phyloP scores from a whole-genome alignment of 2,888 invertebrate species.

The Orchestes rusci region DNA sequence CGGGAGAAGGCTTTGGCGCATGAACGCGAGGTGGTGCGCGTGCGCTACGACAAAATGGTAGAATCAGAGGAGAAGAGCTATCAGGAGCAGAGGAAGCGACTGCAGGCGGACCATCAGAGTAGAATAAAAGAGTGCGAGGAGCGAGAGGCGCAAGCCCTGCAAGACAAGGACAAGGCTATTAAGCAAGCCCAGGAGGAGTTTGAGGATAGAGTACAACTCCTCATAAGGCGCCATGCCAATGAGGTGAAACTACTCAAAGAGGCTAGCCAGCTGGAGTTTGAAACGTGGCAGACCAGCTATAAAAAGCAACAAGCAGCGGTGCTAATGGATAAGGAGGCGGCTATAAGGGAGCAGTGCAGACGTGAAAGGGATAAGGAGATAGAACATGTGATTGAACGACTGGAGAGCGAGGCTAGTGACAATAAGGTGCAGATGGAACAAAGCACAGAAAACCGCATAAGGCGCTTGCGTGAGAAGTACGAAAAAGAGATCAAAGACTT shows the following conservation, averaged over 20 bases:
- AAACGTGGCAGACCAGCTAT: slow-evolving; percentile 56
- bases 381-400: slow-evolving; percentile 61
- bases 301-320: slow-evolving; percentile 54
- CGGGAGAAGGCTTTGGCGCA: slow-evolving; percentile 55
- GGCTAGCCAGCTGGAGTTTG: slow-evolving; percentile 54
- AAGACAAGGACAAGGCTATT: slow-evolving; percentile 46
- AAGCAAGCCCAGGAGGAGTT: slow-evolving; percentile 47
- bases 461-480: slow-evolving; percentile 69
- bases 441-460: slow-evolving; percentile 51
- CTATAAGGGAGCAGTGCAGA: slow-evolving; percentile 62
- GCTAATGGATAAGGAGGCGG: slow-evolving; percentile 59
- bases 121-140: slow-evolving; percentile 45
- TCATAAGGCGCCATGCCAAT: slow-evolving; percentile 46
- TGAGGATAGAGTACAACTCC: slow-evolving; percentile 46
- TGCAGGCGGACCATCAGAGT: slow-evolving; percentile 46
- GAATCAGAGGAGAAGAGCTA: slow-evolving; percentile 50
- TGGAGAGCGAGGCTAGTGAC: slow-evolving; percentile 59
- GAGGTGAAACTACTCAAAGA: slow-evolving; percentile 53
- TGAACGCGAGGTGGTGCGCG: slow-evolving; percentile 52
- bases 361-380: slow-evolving; percentile 73
- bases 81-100: slow-evolving; percentile 49
- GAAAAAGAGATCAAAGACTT: slow-evolving; percentile 63
- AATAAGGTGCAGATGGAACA: slow-evolving; percentile 55
- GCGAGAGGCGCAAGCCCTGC: slow-evolving; percentile 41
- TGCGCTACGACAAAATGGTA: slow-evolving; percentile 47